Evolutionary conservation across 1,140 invertebrate species (phyloP).

Genomic region (Linepithema humile): DNA sequence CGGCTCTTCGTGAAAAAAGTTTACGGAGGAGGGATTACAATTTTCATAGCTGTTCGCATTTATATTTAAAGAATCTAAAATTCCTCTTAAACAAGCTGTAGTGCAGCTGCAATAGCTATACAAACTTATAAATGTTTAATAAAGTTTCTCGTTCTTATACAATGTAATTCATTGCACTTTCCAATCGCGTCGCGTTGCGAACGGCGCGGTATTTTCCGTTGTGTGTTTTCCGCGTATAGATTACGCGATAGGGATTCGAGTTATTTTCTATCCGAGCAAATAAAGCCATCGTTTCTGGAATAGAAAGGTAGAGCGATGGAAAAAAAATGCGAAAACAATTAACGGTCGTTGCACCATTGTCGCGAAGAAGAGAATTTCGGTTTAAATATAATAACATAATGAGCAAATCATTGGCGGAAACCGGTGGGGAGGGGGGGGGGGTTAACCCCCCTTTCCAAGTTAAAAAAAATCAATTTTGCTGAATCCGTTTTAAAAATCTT

Average conservation of each 20-base stretch:
- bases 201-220: not conserved
- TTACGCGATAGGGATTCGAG: not conserved
- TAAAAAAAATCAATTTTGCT: no score
- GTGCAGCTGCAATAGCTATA: not conserved
- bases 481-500: no score
- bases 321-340: slow-evolving; percentile 9
- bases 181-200: not conserved
- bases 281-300: not conserved
- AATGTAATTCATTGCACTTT: not conserved
- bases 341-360: not conserved
- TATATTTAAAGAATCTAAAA: slow-evolving; percentile 1
- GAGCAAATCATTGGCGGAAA: no score
- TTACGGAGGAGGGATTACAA: not conserved
- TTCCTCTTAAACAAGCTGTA: not conserved
- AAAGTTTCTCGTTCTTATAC: not conserved
- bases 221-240: not conserved
- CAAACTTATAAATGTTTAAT: slow-evolving; percentile 22
- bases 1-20: not conserved
- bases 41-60: not conserved
- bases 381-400: not conserved
- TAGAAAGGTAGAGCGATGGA: not conserved
- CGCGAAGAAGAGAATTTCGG: not conserved
- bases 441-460: no score
- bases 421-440: no score
- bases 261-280: not conserved